Conservation (phyloP, 53 echinoderm and acorn worm species). For the Luidia sarsii region DNA sequence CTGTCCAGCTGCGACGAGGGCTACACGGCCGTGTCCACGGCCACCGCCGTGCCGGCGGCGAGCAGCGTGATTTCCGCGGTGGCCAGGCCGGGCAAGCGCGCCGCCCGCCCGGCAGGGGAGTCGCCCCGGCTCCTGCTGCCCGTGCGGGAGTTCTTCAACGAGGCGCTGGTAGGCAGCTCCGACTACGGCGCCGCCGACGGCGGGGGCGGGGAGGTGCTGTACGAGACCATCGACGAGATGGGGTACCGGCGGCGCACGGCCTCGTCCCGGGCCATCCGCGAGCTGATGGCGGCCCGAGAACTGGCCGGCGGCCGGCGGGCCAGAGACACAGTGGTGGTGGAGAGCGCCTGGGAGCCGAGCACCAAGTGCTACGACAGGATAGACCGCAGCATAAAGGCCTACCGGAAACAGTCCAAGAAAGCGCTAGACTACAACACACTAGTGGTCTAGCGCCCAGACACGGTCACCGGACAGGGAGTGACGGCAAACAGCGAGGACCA, state of each 20-base stretch:
- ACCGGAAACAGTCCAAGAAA: not conserved
- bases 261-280: slow-evolving; percentile 18
- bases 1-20: slow-evolving; percentile 19
- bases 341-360: slow-evolving; percentile 25
- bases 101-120: slow-evolving; percentile 15
- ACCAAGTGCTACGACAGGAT: slow-evolving; percentile 35
- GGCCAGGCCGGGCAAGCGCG: slow-evolving; percentile 27
- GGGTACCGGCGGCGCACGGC: slow-evolving; percentile 45
- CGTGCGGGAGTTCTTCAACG: slow-evolving; percentile 46
- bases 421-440: slow-evolving; percentile 31
- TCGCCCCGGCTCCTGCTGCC: slow-evolving; percentile 29
- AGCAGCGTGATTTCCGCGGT: slow-evolving; percentile 1
- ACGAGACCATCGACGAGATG: slow-evolving; percentile 55
- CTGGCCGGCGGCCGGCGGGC: slow-evolving; percentile 5
- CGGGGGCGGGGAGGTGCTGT: slow-evolving; percentile 16
- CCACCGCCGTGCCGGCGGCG: slow-evolving; percentile 1
- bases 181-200: slow-evolving; percentile 9
- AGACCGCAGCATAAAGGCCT: slow-evolving; percentile 27
- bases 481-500: too few species aligned
- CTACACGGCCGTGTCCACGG: not conserved
- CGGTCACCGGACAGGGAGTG: too few species aligned
- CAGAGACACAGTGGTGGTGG: slow-evolving; percentile 13
- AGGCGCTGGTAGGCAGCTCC: not conserved
- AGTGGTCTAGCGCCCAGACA: too few species aligned
- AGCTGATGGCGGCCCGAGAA: slow-evolving; percentile 36